Evolutionary conservation across 2,888 invertebrate genomes (phyloP), one percentile per base, ranked within the genome.

Genomic region (Spodoptera picta): DNA sequence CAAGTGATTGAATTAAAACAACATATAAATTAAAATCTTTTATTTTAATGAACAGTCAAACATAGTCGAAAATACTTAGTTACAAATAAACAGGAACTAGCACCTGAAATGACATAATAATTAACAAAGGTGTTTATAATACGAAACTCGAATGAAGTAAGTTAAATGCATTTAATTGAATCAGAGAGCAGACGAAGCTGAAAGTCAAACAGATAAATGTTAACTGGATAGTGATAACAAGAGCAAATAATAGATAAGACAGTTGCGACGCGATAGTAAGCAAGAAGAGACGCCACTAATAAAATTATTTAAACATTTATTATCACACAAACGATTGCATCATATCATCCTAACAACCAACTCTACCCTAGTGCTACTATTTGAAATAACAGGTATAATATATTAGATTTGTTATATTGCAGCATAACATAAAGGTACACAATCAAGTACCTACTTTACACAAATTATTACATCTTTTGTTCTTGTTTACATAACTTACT

Each of bases 191-290:
- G 50, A 64, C 66, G 50, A 63, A 73, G 69, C 71, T 68, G 63
- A 66, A 61, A 49, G 60, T 54, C 27, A 69, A 61, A 65, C 53
- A 73, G 69, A 66, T 67, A 75, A 61, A 70, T 56, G 27, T 27
- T 27, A 62, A 73, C 64, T 73, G 59, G 68, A 73, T 54, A 64
- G 61, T 73, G 81, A 81, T 81, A 82, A 76, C 69, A 68, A 64
- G 63, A 76, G 75, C 81, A 85, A 86, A 85, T 84, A 86, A 69
- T 64, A 73, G 83, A 85, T 86, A 86, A 83, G 69, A 65, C 82
- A 87, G 86, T 86, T 74, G 67, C 59, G 61, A 65, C 63, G 65
- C 60, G 77, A 69, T 63, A 62, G 69, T 60, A 66, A 62, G 54
- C 55, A 60, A 63, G 59, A 67, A 54, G 57, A 60, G 59, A 65